Conservation (phyloP, 2,797 vertebrate genomes). For the Enteromius fasciolatus region DNA sequence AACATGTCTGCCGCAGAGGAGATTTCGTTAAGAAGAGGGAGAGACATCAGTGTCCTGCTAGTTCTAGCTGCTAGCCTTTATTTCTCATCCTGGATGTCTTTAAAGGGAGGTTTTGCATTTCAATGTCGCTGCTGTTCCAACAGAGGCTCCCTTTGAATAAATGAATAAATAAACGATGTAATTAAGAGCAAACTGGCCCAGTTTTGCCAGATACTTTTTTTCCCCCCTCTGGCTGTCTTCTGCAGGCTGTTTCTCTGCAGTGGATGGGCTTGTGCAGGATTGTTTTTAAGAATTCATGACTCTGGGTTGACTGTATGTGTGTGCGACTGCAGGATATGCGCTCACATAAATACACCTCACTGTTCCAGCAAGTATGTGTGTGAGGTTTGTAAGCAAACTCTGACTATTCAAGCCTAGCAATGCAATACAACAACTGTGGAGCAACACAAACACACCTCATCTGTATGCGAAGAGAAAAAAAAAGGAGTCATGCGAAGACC, state of each 20-base stretch:
- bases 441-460: conserved; percentile 12
- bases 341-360: conserved; percentile 30
- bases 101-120: conserved; percentile 77
- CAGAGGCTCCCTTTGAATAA: conserved; percentile 75
- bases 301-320: conserved; percentile 35
- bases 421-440: conserved; percentile 3
- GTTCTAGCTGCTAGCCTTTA: conserved; percentile 61
- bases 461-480: neutral
- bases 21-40: neutral
- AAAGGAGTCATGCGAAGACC: neutral
- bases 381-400: conserved; percentile 7
- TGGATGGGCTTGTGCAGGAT: conserved; percentile 36
- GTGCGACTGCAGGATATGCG: conserved; percentile 56
- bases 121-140: conserved; percentile 73
- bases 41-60: conserved; percentile 49
- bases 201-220: conserved; percentile 62
- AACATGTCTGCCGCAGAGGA: neutral
- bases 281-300: conserved; percentile 59
- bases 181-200: conserved; percentile 81
- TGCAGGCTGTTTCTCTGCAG: conserved; percentile 55
- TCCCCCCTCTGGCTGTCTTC: conserved; percentile 33
- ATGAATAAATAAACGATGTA: conserved; percentile 80
- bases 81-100: conserved; percentile 65
- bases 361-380: conserved; percentile 11
- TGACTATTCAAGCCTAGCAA: conserved; percentile 27